Percentiles rank a stretch among this genome's conserved stretches.
Conservation (phyloP, 2,888 invertebrate species). For the Ophion costatus region DNA sequence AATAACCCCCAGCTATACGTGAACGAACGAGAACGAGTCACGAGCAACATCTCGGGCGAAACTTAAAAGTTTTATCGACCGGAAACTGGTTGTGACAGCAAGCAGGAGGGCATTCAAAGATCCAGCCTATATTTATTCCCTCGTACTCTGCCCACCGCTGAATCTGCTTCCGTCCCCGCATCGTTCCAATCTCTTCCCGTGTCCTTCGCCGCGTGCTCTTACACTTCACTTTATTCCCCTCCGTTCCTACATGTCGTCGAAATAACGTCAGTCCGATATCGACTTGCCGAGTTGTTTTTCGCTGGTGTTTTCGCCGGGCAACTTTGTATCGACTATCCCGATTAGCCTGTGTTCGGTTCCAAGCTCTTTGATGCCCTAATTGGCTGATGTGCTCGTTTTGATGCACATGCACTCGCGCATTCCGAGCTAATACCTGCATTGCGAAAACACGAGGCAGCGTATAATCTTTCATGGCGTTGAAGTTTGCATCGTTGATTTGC, state of each 20-base stretch:
- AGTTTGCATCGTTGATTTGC: no score
- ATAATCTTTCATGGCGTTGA: no score
- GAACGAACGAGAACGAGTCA: constrained; percentile 59
- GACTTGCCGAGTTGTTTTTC: constrained; percentile 30
- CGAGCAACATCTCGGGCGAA: constrained; percentile 66
- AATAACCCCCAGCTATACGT: constrained; percentile 55
- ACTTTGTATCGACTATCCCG: no score
- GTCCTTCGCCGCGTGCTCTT: background rate
- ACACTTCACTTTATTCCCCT: background rate
- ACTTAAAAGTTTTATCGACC: constrained; percentile 67
- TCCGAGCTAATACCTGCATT: no score
- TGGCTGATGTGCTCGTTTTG: no score
- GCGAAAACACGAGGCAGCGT: no score
- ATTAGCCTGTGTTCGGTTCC: no score
- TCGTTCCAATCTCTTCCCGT: constrained; percentile 20
- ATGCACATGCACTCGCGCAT: background rate
- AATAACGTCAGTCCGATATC: no score
- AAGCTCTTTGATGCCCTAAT: no score
- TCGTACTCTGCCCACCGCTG: constrained; percentile 36
- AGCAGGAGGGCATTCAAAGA: constrained; percentile 22
- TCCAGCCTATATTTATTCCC: constrained; percentile 43
- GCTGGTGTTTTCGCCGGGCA: background rate
- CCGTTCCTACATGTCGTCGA: constrained; percentile 19
- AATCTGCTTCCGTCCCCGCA: constrained; percentile 27
- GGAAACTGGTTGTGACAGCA: constrained; percentile 68